Evolutionary conservation across 2,797 vertebrate species (phyloP).

Genomic region (Hyperoplus immaculatus): DNA sequence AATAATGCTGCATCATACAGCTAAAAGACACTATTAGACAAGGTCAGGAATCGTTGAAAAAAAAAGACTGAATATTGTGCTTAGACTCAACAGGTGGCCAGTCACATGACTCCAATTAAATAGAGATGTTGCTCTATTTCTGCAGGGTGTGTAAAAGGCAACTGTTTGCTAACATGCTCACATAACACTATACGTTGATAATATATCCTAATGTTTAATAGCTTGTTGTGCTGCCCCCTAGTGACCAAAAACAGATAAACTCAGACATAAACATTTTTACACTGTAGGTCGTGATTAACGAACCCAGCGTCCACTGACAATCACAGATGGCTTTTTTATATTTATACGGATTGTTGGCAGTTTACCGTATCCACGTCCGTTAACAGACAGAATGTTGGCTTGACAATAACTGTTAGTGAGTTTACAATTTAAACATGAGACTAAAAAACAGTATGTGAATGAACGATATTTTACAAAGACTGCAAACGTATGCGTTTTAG

Average conservation of each 20-base stretch:
- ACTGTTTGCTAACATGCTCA: neutral
- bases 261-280: neutral
- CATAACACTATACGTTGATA: neutral
- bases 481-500: neutral
- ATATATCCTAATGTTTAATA: neutral
- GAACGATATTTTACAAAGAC: neutral
- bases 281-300: neutral
- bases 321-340: neutral
- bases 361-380: neutral
- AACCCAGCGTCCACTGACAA: neutral
- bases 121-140: neutral
- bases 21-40: no score
- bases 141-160: neutral
- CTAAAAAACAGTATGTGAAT: neutral
- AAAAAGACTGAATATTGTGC: no score
- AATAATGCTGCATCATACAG: no score
- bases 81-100: neutral
- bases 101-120: neutral
- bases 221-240: neutral
- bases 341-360: neutral
- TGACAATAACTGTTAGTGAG: neutral
- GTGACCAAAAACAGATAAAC: neutral
- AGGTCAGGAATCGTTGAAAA: no score
- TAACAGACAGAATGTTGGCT: neutral
- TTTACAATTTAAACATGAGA: neutral